phyloP scores from a whole-genome alignment of 2,888 invertebrate species.

The Autographa gamma region DNA sequence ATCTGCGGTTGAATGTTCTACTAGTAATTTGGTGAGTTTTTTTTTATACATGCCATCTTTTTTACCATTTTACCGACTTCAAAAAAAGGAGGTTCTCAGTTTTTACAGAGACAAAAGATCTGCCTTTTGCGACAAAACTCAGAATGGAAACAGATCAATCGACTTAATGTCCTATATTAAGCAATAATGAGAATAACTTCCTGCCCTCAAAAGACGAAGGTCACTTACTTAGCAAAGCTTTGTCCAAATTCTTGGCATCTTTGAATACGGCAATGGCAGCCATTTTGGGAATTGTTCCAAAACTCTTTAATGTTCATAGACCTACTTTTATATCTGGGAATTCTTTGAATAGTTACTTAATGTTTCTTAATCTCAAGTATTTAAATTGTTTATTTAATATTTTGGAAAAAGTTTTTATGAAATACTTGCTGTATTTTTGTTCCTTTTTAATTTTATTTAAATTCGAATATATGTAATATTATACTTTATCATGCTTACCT shows the following conservation, averaged over 20 bases:
- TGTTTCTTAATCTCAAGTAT: neutral
- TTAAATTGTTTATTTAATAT: neutral
- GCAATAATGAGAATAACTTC: conserved; percentile 7
- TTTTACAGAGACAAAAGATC: neutral
- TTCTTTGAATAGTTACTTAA: conserved; percentile 11
- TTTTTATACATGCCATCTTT: too few relatives aligned
- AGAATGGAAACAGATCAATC: neutral
- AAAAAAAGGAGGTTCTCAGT: too few relatives aligned
- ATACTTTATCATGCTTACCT: too few relatives aligned
- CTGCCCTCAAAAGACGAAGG: conserved; percentile 13
- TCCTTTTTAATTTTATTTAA: neutral
- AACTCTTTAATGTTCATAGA: conserved; percentile 36
- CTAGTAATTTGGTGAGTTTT: too few relatives aligned
- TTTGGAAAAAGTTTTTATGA: neutral
- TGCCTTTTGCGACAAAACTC: neutral
- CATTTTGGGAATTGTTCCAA: conserved; percentile 65
- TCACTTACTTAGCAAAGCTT: conserved; percentile 61
- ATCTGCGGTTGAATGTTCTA: too few relatives aligned
- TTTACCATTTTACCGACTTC: too few relatives aligned
- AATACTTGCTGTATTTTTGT: neutral
- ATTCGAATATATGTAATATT: too few relatives aligned
- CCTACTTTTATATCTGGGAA: conserved; percentile 19
- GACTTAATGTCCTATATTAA: neutral
- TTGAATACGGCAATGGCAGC: conserved; percentile 53
- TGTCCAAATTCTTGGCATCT: conserved; percentile 76